Percentiles rank a stretch among this genome's conserved stretches.
These are phyloP conservation scores for Silurus asotus DNA, from an alignment of 2,113 vertebrate species.

Conservation along the genomic window DNA sequence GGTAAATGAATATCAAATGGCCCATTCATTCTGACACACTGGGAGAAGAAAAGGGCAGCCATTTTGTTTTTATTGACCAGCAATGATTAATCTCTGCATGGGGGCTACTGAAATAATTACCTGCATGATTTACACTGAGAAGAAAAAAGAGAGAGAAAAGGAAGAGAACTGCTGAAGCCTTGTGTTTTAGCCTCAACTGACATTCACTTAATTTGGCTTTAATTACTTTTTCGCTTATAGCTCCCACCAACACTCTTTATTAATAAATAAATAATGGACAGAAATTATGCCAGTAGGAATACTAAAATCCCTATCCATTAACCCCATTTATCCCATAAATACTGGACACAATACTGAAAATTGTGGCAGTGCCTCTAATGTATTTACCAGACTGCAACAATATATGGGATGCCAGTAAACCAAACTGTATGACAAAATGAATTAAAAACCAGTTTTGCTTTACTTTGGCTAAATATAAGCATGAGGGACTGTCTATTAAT, in stretches of 20 bases:
- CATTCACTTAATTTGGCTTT: slow-evolving; percentile 47
- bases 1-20: slow-evolving; percentile 59
- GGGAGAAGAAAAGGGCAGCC: slow-evolving; percentile 55
- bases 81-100: slow-evolving; percentile 62
- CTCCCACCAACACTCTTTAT: slow-evolving; percentile 47
- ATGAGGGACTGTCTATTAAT: slow-evolving; percentile 60
- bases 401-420: slow-evolving; percentile 54
- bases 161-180: slow-evolving; percentile 42
- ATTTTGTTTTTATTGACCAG: slow-evolving; percentile 68
- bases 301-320: slow-evolving; percentile 29
- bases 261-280: slow-evolving; percentile 49
- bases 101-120: slow-evolving; percentile 59
- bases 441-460: slow-evolving; percentile 39
- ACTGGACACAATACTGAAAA: slow-evolving; percentile 44
- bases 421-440: slow-evolving; percentile 59
- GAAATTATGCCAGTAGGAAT: slow-evolving; percentile 44
- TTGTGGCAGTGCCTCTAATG: slow-evolving; percentile 53
- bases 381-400: slow-evolving; percentile 53
- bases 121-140: slow-evolving; percentile 56
- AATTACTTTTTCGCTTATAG: slow-evolving; percentile 53
- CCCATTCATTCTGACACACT: slow-evolving; percentile 42
- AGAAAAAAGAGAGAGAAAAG: slow-evolving; percentile 38
- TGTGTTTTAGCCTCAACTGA: slow-evolving; percentile 46
- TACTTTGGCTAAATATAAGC: slow-evolving; percentile 56
- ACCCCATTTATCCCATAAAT: slow-evolving; percentile 51